A percentile compares a stretch with the other conserved stretches of the same genome.
phyloP scores from a whole-genome alignment of 2,797 vertebrate species.

The Hydrolagus colliei region DNA sequence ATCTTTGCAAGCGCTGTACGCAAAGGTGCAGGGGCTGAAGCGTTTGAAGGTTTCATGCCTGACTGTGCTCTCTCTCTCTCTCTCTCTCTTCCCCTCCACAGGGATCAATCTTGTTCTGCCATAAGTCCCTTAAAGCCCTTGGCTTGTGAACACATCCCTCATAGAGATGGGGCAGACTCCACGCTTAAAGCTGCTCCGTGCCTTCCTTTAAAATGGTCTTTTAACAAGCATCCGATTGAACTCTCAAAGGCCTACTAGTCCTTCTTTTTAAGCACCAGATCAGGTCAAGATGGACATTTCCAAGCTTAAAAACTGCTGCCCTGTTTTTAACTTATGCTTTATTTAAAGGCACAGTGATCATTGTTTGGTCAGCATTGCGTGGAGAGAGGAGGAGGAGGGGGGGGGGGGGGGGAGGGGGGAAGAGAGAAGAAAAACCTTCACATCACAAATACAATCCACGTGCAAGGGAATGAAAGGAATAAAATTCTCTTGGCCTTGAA shows the following conservation, averaged over 20 bases:
- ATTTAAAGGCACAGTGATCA: constrained; percentile 10
- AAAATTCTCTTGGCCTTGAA: not conserved
- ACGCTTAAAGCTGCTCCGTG: constrained; percentile 5
- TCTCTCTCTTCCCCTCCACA: not conserved
- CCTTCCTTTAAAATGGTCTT: constrained; percentile 24
- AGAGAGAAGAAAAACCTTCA: not conserved
- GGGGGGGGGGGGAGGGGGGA: no score
- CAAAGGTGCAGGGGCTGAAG: constrained; percentile 4
- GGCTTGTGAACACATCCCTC: constrained; percentile 29
- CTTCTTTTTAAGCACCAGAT: constrained; percentile 17
- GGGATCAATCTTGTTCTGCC: constrained; percentile 28
- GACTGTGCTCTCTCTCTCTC: constrained; percentile 14
- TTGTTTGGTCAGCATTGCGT: not conserved
- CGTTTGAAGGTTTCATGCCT: constrained; percentile 26
- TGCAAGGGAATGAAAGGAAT: not conserved
- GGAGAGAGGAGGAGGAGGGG: no score
- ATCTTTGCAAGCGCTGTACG: not conserved
- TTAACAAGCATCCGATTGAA: constrained; percentile 32
- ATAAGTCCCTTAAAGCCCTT: constrained; percentile 29
- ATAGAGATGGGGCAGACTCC: constrained; percentile 22
- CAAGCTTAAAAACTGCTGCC: not conserved
- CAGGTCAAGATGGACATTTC: constrained; percentile 10
- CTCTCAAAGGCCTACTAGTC: constrained; percentile 12
- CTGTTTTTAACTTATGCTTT: not conserved
- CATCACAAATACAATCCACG: not conserved